Evolutionary conservation across 1,140 invertebrate species (phyloP).

Genomic region (Glomeris maerens): DNA sequence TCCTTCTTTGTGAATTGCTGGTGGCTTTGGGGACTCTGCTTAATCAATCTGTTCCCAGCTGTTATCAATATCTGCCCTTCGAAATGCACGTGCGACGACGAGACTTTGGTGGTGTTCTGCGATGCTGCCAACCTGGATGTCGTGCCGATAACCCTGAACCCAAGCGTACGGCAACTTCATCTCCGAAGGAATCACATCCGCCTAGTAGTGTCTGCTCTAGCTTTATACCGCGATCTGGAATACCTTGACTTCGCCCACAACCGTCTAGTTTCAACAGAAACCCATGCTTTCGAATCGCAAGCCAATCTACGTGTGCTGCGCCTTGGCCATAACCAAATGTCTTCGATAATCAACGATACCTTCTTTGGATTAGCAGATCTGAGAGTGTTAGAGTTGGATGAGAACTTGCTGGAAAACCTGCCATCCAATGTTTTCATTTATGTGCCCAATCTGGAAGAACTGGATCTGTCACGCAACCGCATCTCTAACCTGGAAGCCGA

Average conservation of each 20-base stretch:
- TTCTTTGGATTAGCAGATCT: slow-evolving; percentile 61
- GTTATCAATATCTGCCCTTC: too few relatives aligned
- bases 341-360: slow-evolving; percentile 49
- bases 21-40: too few relatives aligned
- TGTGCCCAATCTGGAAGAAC: slow-evolving; percentile 57
- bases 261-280: slow-evolving; percentile 44
- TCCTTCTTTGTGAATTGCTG: too few relatives aligned
- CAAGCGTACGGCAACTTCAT: slow-evolving; percentile 49
- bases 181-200: slow-evolving; percentile 26
- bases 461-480: slow-evolving; percentile 74
- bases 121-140: slow-evolving; percentile 68
- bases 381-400: slow-evolving; percentile 59
- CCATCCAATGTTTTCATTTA: slow-evolving; percentile 56
- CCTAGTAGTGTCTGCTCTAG: slow-evolving; percentile 63
- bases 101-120: slow-evolving; percentile 70
- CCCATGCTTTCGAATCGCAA: slow-evolving; percentile 59
- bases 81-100: slow-evolving; percentile 46
- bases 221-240: slow-evolving; percentile 67
- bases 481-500: slow-evolving; percentile 60
- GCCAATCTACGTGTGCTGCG: slow-evolving; percentile 64
- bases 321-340: slow-evolving; percentile 70
- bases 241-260: slow-evolving; percentile 72
- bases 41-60: too few relatives aligned
- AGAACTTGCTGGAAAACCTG: slow-evolving; percentile 66
- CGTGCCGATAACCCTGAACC: slow-evolving; percentile 78